Conservation (phyloP, 2,888 invertebrate species). For the Cheilosia vulpina region DNA sequence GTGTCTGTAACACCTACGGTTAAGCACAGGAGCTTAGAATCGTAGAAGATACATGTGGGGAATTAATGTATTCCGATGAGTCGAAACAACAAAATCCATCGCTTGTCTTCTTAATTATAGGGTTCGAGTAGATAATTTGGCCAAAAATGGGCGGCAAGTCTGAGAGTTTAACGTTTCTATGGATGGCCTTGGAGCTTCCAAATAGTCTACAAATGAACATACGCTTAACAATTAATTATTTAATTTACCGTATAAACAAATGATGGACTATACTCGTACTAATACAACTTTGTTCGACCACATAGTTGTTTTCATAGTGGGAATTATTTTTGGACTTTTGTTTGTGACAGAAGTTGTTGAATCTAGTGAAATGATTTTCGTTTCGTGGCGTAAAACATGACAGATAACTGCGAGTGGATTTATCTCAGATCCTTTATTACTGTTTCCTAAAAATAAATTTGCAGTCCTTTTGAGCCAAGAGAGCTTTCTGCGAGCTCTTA, state of each 20-base stretch:
- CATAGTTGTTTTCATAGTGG: background rate
- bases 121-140: background rate
- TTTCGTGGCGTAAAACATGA: too few species aligned
- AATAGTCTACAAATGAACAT: background rate
- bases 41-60: background rate
- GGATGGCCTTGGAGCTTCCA: conserved; percentile 8
- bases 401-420: too few species aligned
- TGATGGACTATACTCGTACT: too few species aligned
- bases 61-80: background rate
- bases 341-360: too few species aligned
- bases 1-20: conserved; percentile 21
- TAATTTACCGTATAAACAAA: background rate
- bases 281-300: background rate
- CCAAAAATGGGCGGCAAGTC: background rate
- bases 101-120: conserved; percentile 31
- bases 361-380: too few species aligned
- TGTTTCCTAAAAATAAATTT: too few species aligned
- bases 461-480: too few species aligned
- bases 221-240: background rate
- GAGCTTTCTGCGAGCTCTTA: too few species aligned
- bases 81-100: background rate
- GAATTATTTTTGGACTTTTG: too few species aligned
- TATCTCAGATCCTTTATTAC: too few species aligned
- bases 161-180: background rate
- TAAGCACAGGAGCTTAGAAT: background rate